Evolutionary conservation across 2,888 invertebrate species (phyloP), one percentile per base, ranked within the genome.

Genomic region (Dryobota labecula): DNA sequence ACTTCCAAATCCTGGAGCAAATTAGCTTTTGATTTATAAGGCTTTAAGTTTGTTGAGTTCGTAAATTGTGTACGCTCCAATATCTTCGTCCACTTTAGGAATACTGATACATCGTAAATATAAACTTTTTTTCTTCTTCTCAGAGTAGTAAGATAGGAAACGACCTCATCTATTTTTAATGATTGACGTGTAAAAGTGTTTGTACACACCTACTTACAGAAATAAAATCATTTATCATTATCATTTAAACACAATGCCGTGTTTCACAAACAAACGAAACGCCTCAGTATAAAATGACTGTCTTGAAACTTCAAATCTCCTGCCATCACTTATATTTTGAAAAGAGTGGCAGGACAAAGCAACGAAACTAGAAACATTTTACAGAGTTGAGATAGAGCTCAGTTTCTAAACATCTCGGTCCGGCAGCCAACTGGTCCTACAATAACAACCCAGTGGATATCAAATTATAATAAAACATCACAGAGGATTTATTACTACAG

Each of bases 11-110:
- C 92, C 91, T 89, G 86, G 89, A 91, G 91, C 90, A 94, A 95
- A 94, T 95, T 94, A 94, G 92, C 92, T 94, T 94, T 94, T 95
- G 93, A 95, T 94, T 94, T 94, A 93, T 91, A 89, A 82, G 88
- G 90, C 89, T 90, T 91, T 90, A 90, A 91, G 89, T 91, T 92
- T 86, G 87, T 89, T 61, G 68, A 83, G 79, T 86, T 86, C 56
- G 82, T 61, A 76, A 80, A 85, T 84, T 85, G 75, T 79, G 80
- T 80, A 79, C 73, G 76, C 72, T 58, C 54, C 67, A 43, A 68
- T 66, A 69, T 81, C 69, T 72, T 60, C 33, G 53, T 65, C 80
- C 80, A 80, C 70, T 76, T 70, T 30, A 72, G 64, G 78, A 78
- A 84, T 86, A 82, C 80, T 75, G 80, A 85, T 85, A 82, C 70